Conservation (phyloP, 2,113 vertebrate genomes). For the Collichthys lucidus region DNA sequence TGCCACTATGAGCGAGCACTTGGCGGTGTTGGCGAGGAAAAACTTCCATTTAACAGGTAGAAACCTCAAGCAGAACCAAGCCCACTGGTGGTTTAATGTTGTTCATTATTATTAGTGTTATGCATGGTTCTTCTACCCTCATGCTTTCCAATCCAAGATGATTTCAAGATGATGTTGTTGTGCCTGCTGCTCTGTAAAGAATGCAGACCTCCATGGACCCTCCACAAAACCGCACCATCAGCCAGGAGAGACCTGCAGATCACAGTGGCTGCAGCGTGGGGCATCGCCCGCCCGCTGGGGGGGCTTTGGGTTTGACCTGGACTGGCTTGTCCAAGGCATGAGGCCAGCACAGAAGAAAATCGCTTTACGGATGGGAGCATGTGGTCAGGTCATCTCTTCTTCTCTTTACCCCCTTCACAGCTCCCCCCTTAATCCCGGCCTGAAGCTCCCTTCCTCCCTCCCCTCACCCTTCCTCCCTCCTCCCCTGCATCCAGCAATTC, state of each 20-base stretch:
- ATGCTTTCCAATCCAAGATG: conserved; percentile 1
- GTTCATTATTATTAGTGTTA: not conserved
- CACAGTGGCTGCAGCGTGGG: conserved; percentile 45
- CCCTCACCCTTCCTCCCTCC: conserved; percentile 54
- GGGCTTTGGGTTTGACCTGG: conserved; percentile 66
- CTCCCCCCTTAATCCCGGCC: conserved; percentile 82
- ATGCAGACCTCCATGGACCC: not conserved
- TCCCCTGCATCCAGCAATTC: conserved; percentile 75
- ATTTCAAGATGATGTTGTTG: not conserved
- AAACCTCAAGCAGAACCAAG: too few relatives aligned
- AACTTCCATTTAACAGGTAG: too few relatives aligned
- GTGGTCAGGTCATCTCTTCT: conserved; percentile 84
- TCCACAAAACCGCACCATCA: not conserved
- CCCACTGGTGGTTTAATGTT: not conserved
- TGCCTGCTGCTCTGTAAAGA: not conserved
- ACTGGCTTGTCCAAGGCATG: conserved; percentile 64
- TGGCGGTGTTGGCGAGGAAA: too few relatives aligned
- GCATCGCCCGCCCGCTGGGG: conserved; percentile 44
- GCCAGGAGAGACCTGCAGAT: conserved; percentile 27
- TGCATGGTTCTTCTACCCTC: not conserved
- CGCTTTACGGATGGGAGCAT: conserved; percentile 83
- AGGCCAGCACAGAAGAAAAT: conserved; percentile 69
- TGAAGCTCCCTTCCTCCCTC: conserved; percentile 61
- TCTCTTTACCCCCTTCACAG: conserved; percentile 69
- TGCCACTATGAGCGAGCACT: too few relatives aligned